Evolutionary conservation across 2,888 invertebrate species (phyloP).

Genomic region (Tipula unca): DNA sequence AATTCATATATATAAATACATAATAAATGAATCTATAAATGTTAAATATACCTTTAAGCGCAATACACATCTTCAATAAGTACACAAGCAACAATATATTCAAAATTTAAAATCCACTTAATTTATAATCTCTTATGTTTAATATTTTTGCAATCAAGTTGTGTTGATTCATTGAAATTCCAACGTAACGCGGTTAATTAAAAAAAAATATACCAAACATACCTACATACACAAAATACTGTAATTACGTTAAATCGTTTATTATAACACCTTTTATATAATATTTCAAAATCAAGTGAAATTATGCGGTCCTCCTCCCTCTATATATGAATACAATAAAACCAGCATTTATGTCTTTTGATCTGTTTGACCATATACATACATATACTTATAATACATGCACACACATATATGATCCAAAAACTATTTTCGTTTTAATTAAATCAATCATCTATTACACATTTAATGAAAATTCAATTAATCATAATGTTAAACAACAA

Average conservation of each 20-base stretch:
- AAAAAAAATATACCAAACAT: no score
- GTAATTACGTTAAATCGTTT: background rate
- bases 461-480: conserved; percentile 14
- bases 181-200: background rate
- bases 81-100: background rate
- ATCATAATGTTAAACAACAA: background rate
- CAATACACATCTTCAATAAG: background rate
- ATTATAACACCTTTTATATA: background rate
- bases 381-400: background rate
- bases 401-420: background rate
- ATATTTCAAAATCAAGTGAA: conserved; percentile 8
- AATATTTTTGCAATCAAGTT: background rate
- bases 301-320: background rate
- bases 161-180: background rate
- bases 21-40: background rate
- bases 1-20: background rate
- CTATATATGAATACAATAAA: background rate
- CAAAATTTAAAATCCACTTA: background rate
- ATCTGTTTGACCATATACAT: background rate
- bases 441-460: conserved; percentile 14
- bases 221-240: background rate
- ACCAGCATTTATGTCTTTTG: background rate
- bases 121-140: background rate
- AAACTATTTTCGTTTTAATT: background rate
- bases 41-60: background rate